A percentile compares a stretch with the other conserved stretches of the same genome.
Conservation (phyloP, 2,797 vertebrate species). For the Odontamblyopus rebecca region DNA sequence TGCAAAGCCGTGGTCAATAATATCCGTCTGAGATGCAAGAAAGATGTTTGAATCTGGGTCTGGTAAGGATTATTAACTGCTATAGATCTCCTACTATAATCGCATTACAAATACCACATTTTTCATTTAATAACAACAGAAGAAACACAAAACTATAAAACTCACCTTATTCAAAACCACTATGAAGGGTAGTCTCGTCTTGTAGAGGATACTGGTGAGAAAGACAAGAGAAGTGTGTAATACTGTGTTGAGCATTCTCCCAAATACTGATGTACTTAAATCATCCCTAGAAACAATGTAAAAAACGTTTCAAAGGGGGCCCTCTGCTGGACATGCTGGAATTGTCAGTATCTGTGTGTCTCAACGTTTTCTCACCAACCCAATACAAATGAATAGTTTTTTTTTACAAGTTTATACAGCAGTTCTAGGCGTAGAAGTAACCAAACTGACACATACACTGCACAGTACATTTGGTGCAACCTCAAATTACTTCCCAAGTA, state of each 20-base stretch:
- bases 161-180: constrained; percentile 97
- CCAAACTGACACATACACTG: no score
- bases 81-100: neutral
- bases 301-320: neutral
- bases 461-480: no score
- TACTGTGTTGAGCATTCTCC: neutral
- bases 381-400: neutral
- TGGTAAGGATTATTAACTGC: neutral
- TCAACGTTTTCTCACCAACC: neutral
- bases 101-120: neutral
- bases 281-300: neutral
- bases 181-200: constrained; percentile 96
- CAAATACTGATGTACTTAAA: neutral
- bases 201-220: constrained; percentile 90
- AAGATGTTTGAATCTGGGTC: neutral
- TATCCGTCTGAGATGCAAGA: constrained; percentile 82
- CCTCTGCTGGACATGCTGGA: constrained; percentile 9
- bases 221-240: neutral
- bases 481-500: no score
- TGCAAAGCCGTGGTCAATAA: constrained; percentile 94
- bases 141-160: neutral
- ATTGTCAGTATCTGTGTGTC: neutral
- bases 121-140: neutral
- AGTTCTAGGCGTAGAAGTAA: neutral
- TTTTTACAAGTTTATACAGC: neutral